Percentiles rank a stretch among this genome's conserved stretches.
Evolutionary conservation across 2,888 invertebrate genomes (phyloP).

Genomic region (Ochropacha duplaris): DNA sequence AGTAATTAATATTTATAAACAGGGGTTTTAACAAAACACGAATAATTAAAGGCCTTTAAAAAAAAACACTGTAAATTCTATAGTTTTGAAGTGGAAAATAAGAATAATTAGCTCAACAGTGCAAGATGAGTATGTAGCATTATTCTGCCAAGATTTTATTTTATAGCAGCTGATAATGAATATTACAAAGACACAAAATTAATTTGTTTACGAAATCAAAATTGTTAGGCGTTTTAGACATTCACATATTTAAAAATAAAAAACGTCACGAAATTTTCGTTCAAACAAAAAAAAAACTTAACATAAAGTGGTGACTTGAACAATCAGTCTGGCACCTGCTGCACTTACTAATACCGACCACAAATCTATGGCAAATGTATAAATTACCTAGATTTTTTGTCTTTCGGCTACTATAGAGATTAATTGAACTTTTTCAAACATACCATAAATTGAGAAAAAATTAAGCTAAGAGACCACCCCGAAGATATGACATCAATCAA

Average conservation of each 20-base stretch:
- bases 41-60: no score
- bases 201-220: no score
- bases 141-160: no score
- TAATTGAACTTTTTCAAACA: slow-evolving; percentile 22
- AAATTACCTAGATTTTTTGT: background rate
- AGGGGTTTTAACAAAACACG: no score
- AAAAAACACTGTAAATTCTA: no score
- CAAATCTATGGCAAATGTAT: background rate
- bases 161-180: no score
- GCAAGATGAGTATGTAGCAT: no score
- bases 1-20: no score
- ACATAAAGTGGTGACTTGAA: background rate
- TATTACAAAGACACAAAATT: background rate
- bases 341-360: background rate
- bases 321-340: background rate
- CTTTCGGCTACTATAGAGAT: slow-evolving; percentile 16
- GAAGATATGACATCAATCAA: slow-evolving; percentile 65
- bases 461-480: slow-evolving; percentile 54
- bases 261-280: background rate
- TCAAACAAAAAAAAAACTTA: background rate
- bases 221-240: no score
- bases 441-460: slow-evolving; percentile 42
- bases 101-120: no score
- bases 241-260: no score
- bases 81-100: no score